Evolutionary conservation across 2,797 vertebrate genomes (phyloP).

Genomic region (Perodicticus potto): DNA sequence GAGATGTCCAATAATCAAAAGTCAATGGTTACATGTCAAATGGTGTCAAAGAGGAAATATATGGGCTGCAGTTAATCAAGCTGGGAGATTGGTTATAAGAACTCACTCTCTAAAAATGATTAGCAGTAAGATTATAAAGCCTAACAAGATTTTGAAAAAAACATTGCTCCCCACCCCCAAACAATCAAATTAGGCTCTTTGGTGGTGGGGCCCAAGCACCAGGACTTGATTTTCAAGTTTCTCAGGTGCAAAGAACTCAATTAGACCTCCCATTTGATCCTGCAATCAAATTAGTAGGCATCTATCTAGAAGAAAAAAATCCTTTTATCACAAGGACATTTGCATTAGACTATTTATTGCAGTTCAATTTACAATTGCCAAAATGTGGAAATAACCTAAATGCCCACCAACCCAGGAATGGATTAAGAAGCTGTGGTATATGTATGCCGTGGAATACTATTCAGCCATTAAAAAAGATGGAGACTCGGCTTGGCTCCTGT

Average conservation of each 20-base stretch:
- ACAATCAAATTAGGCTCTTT: conserved; percentile 4
- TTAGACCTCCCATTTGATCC: too few species aligned
- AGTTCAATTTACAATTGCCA: too few species aligned
- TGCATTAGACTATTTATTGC: too few species aligned
- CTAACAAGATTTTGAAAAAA: not conserved
- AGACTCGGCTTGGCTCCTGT: too few species aligned
- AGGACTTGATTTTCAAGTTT: not conserved
- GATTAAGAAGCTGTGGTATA: too few species aligned
- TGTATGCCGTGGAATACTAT: too few species aligned
- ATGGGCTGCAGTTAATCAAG: not conserved
- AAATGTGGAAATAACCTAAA: too few species aligned
- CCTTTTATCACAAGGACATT: too few species aligned
- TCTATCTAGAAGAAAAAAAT: too few species aligned
- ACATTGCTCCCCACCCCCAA: not conserved
- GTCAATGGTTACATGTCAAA: not conserved
- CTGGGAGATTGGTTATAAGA: not conserved
- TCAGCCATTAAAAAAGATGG: too few species aligned
- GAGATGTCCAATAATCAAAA: not conserved
- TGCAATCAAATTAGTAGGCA: too few species aligned
- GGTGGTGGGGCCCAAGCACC: not conserved
- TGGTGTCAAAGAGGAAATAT: conserved; percentile 15
- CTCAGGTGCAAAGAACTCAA: not conserved
- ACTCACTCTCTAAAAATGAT: not conserved
- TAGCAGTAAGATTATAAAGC: conserved; percentile 11
- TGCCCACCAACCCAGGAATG: too few species aligned